A percentile compares a stretch with the other conserved stretches of the same genome.
phyloP scores from a whole-genome alignment of 2,888 invertebrate species.

The Aporophyla nigra region DNA sequence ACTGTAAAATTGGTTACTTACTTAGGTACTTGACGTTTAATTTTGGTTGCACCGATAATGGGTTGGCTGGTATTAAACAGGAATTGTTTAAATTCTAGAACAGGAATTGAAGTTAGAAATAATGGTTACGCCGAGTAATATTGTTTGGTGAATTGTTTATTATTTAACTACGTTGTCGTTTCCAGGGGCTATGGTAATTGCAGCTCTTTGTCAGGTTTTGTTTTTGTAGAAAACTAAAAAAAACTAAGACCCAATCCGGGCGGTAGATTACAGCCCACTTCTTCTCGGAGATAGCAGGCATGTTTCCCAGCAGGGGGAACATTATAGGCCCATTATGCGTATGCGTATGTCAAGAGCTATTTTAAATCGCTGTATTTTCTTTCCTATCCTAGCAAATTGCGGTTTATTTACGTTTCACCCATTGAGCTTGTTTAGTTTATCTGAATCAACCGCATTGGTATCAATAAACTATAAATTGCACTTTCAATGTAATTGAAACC shows the following conservation, averaged over 20 bases:
- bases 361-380: not conserved
- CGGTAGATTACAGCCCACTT: too few species aligned
- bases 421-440: conserved; percentile 63
- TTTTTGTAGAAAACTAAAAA: too few species aligned
- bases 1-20: conserved; percentile 52
- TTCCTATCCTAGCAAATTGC: conserved; percentile 11
- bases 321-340: too few species aligned
- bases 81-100: conserved; percentile 46
- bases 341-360: too few species aligned
- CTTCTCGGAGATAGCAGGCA: too few species aligned
- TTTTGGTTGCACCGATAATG: conserved; percentile 46
- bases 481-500: conserved; percentile 86
- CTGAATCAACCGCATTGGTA: conserved; percentile 70
- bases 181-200: not conserved
- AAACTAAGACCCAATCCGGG: too few species aligned
- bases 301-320: too few species aligned
- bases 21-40: conserved; percentile 51
- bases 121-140: not conserved
- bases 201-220: not conserved
- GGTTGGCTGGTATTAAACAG: conserved; percentile 16
- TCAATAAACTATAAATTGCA: conserved; percentile 83
- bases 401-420: conserved; percentile 39
- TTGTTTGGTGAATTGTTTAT: conserved; percentile 5
- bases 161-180: conserved; percentile 4
- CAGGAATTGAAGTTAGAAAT: conserved; percentile 29